These are phyloP conservation scores for Polypterus senegalus DNA, from an alignment of 2,113 vertebrate genomes.

Conservation along the genomic window DNA sequence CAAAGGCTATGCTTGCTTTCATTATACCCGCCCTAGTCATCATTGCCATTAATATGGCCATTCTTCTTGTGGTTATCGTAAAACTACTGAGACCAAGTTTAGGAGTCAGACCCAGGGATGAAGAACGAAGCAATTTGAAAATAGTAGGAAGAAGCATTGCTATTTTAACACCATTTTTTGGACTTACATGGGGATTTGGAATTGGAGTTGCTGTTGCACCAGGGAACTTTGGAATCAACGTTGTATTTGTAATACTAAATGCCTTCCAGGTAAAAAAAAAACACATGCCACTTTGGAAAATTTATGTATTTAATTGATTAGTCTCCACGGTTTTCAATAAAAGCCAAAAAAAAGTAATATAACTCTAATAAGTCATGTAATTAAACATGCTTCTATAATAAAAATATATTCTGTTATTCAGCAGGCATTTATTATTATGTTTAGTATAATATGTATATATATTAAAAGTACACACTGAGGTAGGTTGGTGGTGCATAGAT, in stretches of 20 bases:
- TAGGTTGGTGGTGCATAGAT: no score
- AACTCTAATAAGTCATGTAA: neutral
- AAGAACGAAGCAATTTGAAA: slow-evolving; percentile 49
- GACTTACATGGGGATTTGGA: slow-evolving; percentile 75
- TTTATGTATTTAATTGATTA: neutral
- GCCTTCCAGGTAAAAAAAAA: slow-evolving; percentile 59
- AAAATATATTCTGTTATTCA: neutral
- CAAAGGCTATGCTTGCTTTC: slow-evolving; percentile 65
- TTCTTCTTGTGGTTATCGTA: slow-evolving; percentile 55
- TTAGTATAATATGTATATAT: no score
- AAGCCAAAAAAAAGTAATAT: neutral
- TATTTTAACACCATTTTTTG: slow-evolving; percentile 69
- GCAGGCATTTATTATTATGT: slow-evolving; percentile 4
- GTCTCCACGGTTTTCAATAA: neutral
- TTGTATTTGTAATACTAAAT: slow-evolving; percentile 61
- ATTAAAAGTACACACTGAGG: no score
- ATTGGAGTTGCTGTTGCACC: slow-evolving; percentile 41
- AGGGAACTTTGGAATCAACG: slow-evolving; percentile 29
- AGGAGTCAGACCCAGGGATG: slow-evolving; percentile 30
- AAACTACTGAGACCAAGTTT: slow-evolving; percentile 52
- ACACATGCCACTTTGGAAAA: neutral
- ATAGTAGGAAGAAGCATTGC: slow-evolving; percentile 60
- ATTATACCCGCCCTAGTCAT: slow-evolving; percentile 63
- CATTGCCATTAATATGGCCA: slow-evolving; percentile 57
- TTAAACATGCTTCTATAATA: neutral